phyloP scores from a whole-genome alignment of 2,888 invertebrate species.

The Carcina quercana region DNA sequence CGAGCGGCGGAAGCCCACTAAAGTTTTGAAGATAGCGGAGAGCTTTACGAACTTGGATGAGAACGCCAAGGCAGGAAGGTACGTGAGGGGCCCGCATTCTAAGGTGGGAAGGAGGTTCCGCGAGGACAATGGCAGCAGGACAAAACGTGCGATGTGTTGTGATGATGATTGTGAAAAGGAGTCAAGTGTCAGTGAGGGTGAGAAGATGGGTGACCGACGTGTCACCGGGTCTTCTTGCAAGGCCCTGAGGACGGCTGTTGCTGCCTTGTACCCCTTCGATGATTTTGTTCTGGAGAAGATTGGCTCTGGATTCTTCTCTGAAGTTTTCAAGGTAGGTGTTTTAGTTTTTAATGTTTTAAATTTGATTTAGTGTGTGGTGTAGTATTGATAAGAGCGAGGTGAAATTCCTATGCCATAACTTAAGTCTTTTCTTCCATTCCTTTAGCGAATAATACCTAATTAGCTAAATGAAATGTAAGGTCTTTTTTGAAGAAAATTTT shows the following conservation, averaged over 20 bases:
- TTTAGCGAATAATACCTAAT: too few species aligned
- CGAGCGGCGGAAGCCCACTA: constrained; percentile 66
- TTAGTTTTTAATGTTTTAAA: background rate
- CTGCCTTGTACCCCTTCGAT: constrained; percentile 92
- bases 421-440: too few species aligned
- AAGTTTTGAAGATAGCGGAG: constrained; percentile 70
- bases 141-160: constrained; percentile 58
- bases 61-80: constrained; percentile 60
- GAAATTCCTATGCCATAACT: too few species aligned
- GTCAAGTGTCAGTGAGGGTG: constrained; percentile 67
- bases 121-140: constrained; percentile 45
- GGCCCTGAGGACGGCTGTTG: constrained; percentile 93
- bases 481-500: too few species aligned
- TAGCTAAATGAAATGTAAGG: too few species aligned
- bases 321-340: constrained; percentile 94
- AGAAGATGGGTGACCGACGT: constrained; percentile 58
- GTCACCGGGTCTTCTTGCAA: constrained; percentile 82
- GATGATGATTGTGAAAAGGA: constrained; percentile 67
- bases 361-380: too few species aligned
- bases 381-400: too few species aligned
- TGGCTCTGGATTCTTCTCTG: constrained; percentile 96
- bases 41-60: constrained; percentile 71
- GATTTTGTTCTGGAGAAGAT: constrained; percentile 96
- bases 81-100: constrained; percentile 61
- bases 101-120: constrained; percentile 50